Evolutionary conservation across 2,113 vertebrate species (phyloP), one percentile per base, ranked within the genome.

Genomic region (Phasianus colchicus): DNA sequence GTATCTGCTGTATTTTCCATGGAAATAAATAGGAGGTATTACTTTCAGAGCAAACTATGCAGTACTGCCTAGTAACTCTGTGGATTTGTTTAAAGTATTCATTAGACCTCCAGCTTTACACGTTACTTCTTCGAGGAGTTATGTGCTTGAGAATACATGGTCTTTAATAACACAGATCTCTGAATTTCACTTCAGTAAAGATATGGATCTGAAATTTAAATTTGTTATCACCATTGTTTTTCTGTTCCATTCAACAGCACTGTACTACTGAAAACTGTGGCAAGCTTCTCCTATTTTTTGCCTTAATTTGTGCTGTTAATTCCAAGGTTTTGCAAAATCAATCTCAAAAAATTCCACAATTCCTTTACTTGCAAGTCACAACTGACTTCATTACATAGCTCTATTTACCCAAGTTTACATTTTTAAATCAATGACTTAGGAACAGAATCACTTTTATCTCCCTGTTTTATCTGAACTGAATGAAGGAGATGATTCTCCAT

Each of bases 401-500:
- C 42, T 77, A 30, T 64, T 95, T 83, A 92, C 32, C 19, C 52
- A 80, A 90, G 50, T 92, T 60, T 81, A 34, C 29, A 69, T 86
- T 92, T 84, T 86, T 18, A 86, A 84, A 89, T 72, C 70, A 89
- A 55, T 86, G 69, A 84, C 19, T 89, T 73, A 43, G 63, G 83
- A 91, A 79, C 10, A 2, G 17, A 92, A 84, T 84, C 89, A 78
- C 61, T 90, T 88, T 69, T 79, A 87, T 92, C 43, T 89, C 52
- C n/a, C 24, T 66, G 69, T 79, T 93, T 95, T 89, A 94, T 95
- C 93, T 89, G 78, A 91, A 91, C 18, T 4, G 80, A 93, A 93
- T 45, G 81, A 95, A 92, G 77, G 74, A 92, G 91, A 89, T 93
- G 84, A 89, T 96, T 91, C 89, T 93, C 81, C 78, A 84, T 79